Evolutionary conservation across 2,888 invertebrate species (phyloP).

Genomic region (Diadegma fenestrale): DNA sequence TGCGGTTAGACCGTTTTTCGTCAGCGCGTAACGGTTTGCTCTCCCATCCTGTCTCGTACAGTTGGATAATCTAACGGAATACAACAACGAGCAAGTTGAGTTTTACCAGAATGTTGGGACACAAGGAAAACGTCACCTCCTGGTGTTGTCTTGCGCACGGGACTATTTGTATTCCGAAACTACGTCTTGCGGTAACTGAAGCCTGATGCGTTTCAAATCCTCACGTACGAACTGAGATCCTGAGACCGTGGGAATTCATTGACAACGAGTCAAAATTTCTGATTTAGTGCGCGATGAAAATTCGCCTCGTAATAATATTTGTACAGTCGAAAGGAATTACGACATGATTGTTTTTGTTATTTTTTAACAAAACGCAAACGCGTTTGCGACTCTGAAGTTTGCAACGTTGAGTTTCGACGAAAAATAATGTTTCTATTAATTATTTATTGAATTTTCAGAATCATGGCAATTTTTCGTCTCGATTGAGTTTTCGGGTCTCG

Average conservation of each 20-base stretch:
- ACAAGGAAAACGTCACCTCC: slow-evolving; percentile 28
- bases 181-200: not conserved
- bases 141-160: slow-evolving; percentile 18
- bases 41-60: not conserved
- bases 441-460: too few species aligned
- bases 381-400: too few species aligned
- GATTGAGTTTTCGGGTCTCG: too few species aligned
- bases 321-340: not conserved
- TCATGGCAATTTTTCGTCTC: too few species aligned
- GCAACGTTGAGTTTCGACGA: too few species aligned
- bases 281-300: not conserved
- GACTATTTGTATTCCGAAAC: slow-evolving; percentile 57
- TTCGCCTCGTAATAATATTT: not conserved
- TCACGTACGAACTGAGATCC: not conserved
- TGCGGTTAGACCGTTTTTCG: slow-evolving; percentile 51
- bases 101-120: slow-evolving; percentile 20
- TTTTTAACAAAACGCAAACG: too few species aligned
- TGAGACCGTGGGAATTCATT: slow-evolving; percentile 61
- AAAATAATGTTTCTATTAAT: too few species aligned
- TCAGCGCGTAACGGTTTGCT: slow-evolving; percentile 41
- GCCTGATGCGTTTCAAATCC: not conserved
- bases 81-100: slow-evolving; percentile 65
- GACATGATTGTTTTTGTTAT: too few species aligned
- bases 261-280: not conserved
- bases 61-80: slow-evolving; percentile 72